phyloP scores from a whole-genome alignment of 1,140 invertebrate species.

The Drosophila teissieri region DNA sequence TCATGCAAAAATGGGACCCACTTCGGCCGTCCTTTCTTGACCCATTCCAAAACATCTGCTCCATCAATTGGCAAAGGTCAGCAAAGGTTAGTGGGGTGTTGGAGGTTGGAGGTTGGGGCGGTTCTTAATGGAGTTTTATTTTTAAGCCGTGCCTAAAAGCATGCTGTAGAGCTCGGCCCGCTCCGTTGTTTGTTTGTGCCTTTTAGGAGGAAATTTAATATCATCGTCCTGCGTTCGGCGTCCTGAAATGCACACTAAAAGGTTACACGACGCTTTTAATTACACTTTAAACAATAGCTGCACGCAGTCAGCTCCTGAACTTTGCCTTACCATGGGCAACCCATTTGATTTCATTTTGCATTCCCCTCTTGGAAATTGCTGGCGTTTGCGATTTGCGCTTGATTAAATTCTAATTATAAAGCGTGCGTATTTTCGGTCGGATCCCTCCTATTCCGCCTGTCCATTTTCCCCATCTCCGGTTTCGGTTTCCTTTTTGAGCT shows the following conservation, averaged over 20 bases:
- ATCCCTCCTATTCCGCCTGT: constrained; percentile 2
- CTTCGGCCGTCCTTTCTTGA: neutral
- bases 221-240: constrained; percentile 37
- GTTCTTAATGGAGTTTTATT: constrained; percentile 58
- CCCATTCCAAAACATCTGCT: constrained; percentile 8
- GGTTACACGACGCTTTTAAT: constrained; percentile 77
- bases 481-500: constrained; percentile 37
- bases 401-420: constrained; percentile 84
- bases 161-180: constrained; percentile 24
- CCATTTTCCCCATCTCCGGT: constrained; percentile 1
- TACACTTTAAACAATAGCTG: constrained; percentile 78
- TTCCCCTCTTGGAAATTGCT: constrained; percentile 50
- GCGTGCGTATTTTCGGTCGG: constrained; percentile 71
- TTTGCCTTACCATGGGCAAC: constrained; percentile 21
- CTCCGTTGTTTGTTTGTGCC: constrained; percentile 20
- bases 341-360: constrained; percentile 30
- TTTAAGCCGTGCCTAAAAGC: constrained; percentile 53
- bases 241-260: constrained; percentile 65
- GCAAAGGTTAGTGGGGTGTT: constrained; percentile 53
- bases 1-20: constrained; percentile 57
- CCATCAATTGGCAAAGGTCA: constrained; percentile 73
- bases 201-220: constrained; percentile 71
- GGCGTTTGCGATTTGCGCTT: constrained; percentile 80
- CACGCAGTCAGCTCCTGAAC: constrained; percentile 25
- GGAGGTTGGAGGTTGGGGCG: neutral